These are phyloP conservation scores for Pammene aurita DNA, from an alignment of 2,888 invertebrate species.

Conservation along the genomic window DNA sequence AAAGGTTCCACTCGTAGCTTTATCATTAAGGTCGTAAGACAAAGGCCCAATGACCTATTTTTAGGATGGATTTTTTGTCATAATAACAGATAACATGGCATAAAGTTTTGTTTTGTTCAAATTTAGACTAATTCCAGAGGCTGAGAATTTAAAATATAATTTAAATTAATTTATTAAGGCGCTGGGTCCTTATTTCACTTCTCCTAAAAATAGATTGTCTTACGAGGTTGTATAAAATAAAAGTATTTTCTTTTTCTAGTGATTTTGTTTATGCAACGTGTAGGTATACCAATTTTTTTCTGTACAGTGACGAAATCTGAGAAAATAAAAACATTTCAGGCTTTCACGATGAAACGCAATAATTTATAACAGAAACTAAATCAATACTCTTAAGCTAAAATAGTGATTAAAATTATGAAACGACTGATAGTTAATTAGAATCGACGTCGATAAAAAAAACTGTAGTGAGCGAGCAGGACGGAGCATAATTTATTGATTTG, in stretches of 20 bases:
- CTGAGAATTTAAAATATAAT: no score
- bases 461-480: slow-evolving; percentile 25
- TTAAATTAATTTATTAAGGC: no score
- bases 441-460: slow-evolving; percentile 33
- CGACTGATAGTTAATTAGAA: slow-evolving; percentile 37
- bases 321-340: slow-evolving; percentile 15
- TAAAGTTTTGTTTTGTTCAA: no score
- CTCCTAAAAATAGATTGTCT: no score
- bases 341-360: slow-evolving; percentile 19
- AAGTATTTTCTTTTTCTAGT: no score
- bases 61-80: no score
- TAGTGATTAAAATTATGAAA: slow-evolving; percentile 27
- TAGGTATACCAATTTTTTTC: background rate
- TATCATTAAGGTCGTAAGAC: no score
- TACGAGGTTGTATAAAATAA: no score
- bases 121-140: no score
- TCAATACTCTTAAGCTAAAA: slow-evolving; percentile 46
- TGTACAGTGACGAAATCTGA: slow-evolving; percentile 2
- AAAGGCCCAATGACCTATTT: no score
- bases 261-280: background rate
- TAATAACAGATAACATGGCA: no score
- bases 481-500: slow-evolving; percentile 38
- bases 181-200: no score
- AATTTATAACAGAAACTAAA: slow-evolving; percentile 52
- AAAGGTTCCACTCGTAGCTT: background rate